Base-by-base conservation (phyloP, 2,113 vertebrate genomes). In the Syngnathoides biaculeatus region DNA sequence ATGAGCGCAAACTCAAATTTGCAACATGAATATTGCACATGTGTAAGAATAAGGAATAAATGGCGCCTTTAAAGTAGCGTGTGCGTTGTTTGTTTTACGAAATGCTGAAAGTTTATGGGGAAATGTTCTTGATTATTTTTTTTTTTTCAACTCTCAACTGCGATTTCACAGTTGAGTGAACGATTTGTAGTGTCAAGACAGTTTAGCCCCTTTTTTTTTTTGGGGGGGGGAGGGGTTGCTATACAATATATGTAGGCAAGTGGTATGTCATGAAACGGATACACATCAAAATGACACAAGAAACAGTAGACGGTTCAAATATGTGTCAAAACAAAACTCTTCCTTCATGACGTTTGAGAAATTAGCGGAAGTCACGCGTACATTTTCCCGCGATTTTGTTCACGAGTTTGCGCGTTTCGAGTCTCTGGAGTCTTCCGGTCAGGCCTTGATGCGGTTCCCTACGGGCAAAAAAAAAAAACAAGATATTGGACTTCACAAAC, bases 341-440 rank as follows among this genome's bases (percentile, higher is more conserved):
- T 6, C 22, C 14, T 56, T 74, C 47, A 12, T 68, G 2, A n/a
- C 12, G 3, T 6, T 2, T 19, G 17, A 58, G 52, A 69, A 71
- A 79, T 20, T 8, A 83, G 35, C 86, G 89, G 88, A 90, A 73
- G 66, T 88, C 75, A 60, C 88, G 86, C 85, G 47, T 0, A 22
- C 9, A 10, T 47, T 88, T 90, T 90, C 88, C 87, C 88, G 89
- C 89, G 88, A 83, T 90, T 89, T 89, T 53, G 0, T 61, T 42
- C 1, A 6, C 11, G 67, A 22, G 38, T 84, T 7, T 0, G 77
- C 65, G 86, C 26, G 85, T 75, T 88, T 86, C n/a, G 0, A 1
- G 0, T n/a, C 14, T 4, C 9, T 1, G 60, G 72, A 69, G 68
- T 42, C 71, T 45, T n/a, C 11, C 11, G 1, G 1, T 12, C 10